These are phyloP conservation scores for Eulemur rubriventer DNA, from an alignment of 2,797 vertebrate genomes.

Conservation along the genomic window DNA sequence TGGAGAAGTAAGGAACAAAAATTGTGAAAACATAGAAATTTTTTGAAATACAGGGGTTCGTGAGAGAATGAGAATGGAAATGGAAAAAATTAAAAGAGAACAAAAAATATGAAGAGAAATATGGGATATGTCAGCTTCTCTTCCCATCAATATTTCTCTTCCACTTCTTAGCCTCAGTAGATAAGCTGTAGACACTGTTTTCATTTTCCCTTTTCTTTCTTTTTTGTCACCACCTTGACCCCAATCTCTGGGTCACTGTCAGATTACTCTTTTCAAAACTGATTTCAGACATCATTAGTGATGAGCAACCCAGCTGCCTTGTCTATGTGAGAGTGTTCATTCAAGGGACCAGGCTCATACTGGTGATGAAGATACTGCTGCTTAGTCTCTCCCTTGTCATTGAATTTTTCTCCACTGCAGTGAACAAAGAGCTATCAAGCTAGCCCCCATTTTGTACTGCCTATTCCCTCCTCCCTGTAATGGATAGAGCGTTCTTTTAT, in stretches of 20 bases:
- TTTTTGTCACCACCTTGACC: not conserved
- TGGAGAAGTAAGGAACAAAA: not conserved
- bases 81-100: not conserved
- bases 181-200: not conserved
- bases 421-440: not conserved
- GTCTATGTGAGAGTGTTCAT: not conserved
- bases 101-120: not conserved
- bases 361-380: not conserved
- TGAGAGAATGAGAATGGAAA: not conserved
- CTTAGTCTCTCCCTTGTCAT: not conserved
- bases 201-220: not conserved
- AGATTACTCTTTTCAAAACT: not conserved
- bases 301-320: not conserved
- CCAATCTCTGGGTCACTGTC: not conserved
- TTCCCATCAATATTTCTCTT: not conserved
- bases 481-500: not conserved
- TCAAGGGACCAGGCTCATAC: not conserved
- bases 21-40: not conserved
- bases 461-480: not conserved
- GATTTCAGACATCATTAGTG: not conserved
- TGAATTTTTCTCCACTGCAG: not conserved
- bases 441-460: not conserved
- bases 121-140: not conserved
- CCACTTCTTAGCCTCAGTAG: not conserved
- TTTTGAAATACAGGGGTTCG: not conserved